A percentile compares a stretch with the other conserved stretches of the same genome.
phyloP scores from a whole-genome alignment of 2,888 invertebrate species.

The Lochmaea capreae region DNA sequence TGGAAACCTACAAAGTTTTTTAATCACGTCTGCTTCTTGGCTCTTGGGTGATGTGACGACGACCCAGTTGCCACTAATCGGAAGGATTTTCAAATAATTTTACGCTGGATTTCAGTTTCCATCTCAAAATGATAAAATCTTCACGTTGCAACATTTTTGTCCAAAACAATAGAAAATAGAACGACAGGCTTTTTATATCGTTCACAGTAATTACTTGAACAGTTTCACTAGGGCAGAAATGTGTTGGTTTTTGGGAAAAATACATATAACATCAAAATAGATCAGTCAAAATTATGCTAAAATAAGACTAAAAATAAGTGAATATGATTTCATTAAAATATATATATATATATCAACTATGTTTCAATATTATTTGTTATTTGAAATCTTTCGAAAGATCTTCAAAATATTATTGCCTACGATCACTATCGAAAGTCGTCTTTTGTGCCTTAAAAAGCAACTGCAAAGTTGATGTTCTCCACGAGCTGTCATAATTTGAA shows the following conservation, averaged over 20 bases:
- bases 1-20: conserved; percentile 50
- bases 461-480: too few relatives aligned
- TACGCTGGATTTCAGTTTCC: conserved; percentile 21
- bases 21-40: conserved; percentile 43
- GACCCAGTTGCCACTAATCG: not conserved
- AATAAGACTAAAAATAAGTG: too few relatives aligned
- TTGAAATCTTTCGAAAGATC: too few relatives aligned
- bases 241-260: not conserved
- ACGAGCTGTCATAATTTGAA: too few relatives aligned
- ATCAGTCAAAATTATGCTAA: too few relatives aligned
- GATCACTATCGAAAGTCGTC: too few relatives aligned
- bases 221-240: not conserved
- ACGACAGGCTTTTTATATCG: not conserved
- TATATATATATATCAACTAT: too few relatives aligned
- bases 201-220: not conserved
- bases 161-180: not conserved
- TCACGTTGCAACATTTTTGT: not conserved
- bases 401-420: too few relatives aligned
- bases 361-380: too few relatives aligned
- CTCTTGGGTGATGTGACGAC: conserved; percentile 41
- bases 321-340: too few relatives aligned
- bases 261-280: too few relatives aligned
- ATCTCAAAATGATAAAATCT: not conserved
- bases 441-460: too few relatives aligned
- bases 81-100: conserved; percentile 25